Evolutionary conservation across 1,140 invertebrate genomes (phyloP), one percentile per base, ranked within the genome.

Genomic region (Eubasilissa regina): DNA sequence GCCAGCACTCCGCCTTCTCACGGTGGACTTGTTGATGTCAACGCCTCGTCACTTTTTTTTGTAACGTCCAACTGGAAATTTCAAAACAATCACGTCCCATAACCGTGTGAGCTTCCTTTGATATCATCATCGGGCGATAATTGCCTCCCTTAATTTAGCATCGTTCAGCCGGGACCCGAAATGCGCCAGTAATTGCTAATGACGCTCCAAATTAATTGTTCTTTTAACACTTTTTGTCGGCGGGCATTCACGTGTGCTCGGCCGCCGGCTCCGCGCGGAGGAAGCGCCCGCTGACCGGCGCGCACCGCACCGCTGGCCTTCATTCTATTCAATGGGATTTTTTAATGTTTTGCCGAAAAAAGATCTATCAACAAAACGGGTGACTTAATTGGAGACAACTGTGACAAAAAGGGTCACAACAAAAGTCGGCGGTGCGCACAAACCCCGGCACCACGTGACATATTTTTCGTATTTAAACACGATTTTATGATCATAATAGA

Each of bases 171-270:
- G 81, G n/a, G 47, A 72, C 77, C 51, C n/a, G 75, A 81, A 77
- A 77, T 62, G 68, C 75, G 73, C 74, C 68, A 44, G 53, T 80
- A 82, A 82, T 82, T 82, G 78, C 75, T 80, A 82, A 82, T 82
- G 78, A 75, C 78, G 74, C 35, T 43, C 35, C 77, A 15, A 43
- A 80, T 79, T 82, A 82, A 82, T 82, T 82, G 78, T 80, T 80
- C 81, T 82, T 82, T 82, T 82, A 82, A 82, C 81, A 82, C 78
- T 78, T 78, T 77, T 73, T 78, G 75, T 77, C 60, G 17, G 53
- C 35, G 70, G 43, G 74, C 58, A 64, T 47, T 75, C 58, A 60
- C 76, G 19, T 35, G 68, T 78, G 73, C 60, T 81, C 45, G 70
- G 53, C 43, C 72, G 60, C 48, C 75, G 76, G 78, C 78, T 78